Conservation (phyloP, 2,888 invertebrate genomes). For the Cabera pusaria region DNA sequence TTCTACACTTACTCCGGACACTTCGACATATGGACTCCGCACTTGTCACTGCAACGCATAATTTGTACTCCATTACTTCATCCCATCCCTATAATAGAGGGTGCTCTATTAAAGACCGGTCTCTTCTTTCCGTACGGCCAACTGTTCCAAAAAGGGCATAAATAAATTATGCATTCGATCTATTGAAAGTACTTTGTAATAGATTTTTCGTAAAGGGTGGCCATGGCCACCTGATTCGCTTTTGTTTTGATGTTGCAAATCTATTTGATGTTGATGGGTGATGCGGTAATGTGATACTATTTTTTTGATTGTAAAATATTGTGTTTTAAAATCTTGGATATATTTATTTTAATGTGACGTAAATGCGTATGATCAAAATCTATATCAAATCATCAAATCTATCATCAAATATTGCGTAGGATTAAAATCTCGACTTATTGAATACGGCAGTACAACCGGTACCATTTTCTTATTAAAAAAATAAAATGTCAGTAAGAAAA, state of each 20-base stretch:
- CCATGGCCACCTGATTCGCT: constrained; percentile 59
- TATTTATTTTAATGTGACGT: background rate
- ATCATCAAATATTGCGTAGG: too few species aligned
- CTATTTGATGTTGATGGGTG: constrained; percentile 25
- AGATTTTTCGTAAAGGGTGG: constrained; percentile 62
- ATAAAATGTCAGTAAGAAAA: too few species aligned
- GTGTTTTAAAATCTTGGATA: constrained; percentile 1
- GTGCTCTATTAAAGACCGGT: constrained; percentile 70
- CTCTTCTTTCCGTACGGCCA: constrained; percentile 75
- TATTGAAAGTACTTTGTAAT: constrained; percentile 73
- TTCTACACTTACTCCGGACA: constrained; percentile 61
- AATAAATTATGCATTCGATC: constrained; percentile 77
- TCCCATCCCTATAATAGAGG: constrained; percentile 68
- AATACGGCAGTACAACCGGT: too few species aligned
- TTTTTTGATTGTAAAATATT: constrained; percentile 2
- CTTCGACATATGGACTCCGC: constrained; percentile 75
- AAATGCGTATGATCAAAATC: too few species aligned
- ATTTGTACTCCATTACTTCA: constrained; percentile 78
- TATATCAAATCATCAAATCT: too few species aligned
- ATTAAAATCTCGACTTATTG: too few species aligned
- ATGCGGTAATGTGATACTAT: constrained; percentile 18
- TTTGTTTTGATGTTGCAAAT: constrained; percentile 43
- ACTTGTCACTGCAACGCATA: constrained; percentile 74
- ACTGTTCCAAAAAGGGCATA: constrained; percentile 64
- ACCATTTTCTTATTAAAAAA: too few species aligned